Evolutionary conservation across 2,113 vertebrate genomes (phyloP).

Genomic region (Colossoma macropomum): DNA sequence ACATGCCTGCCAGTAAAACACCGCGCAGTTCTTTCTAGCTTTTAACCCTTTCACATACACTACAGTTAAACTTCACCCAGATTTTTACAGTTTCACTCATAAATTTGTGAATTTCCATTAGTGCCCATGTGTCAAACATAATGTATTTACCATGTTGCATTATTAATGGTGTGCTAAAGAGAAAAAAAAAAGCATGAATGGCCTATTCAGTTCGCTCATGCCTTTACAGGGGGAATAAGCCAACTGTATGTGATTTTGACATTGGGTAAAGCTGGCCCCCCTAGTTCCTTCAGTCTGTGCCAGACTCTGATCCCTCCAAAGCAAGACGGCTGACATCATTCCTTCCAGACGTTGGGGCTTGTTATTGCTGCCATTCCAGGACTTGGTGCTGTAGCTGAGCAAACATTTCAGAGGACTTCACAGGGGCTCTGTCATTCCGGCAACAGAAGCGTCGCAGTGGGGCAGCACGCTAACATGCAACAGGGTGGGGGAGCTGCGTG

Average conservation of each 20-base stretch:
- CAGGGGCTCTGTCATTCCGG: constrained; percentile 46
- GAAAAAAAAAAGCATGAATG: constrained; percentile 49
- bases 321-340: constrained; percentile 57
- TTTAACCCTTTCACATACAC: not conserved
- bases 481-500: constrained; percentile 6
- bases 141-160: constrained; percentile 44
- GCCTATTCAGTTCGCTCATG: constrained; percentile 51
- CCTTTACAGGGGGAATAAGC: constrained; percentile 41
- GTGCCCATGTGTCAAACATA: constrained; percentile 28
- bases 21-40: not conserved
- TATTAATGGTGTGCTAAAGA: constrained; percentile 41
- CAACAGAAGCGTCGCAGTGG: constrained; percentile 17
- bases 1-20: not conserved
- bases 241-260: constrained; percentile 53
- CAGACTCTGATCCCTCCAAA: constrained; percentile 50
- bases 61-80: not conserved
- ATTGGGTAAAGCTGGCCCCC: constrained; percentile 41
- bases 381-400: constrained; percentile 53
- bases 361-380: constrained; percentile 58
- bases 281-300: constrained; percentile 27
- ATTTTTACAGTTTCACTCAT: constrained; percentile 28
- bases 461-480: constrained; percentile 29
- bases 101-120: constrained; percentile 23
- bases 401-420: constrained; percentile 55
- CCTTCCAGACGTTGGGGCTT: constrained; percentile 52